phyloP scores from a whole-genome alignment of 2,113 vertebrate species.

The Archocentrus centrarchus region DNA sequence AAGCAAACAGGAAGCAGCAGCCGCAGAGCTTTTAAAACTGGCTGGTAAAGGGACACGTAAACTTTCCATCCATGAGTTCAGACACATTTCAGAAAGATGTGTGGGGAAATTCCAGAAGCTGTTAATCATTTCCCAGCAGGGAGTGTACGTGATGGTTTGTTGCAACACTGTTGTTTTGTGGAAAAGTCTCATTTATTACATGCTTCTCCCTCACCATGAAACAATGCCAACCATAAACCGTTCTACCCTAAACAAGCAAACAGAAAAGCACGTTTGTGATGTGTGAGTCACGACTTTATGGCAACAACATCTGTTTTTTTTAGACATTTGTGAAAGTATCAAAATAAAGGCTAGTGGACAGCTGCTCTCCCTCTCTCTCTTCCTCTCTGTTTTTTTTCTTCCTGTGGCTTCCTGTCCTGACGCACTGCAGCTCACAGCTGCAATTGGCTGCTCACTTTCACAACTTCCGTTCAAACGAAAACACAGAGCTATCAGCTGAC shows the following conservation, averaged over 20 bases:
- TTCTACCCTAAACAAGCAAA: background rate
- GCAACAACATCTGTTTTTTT: conserved; percentile 1
- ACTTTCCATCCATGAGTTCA: background rate
- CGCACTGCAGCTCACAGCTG: conserved; percentile 1
- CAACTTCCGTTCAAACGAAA: conserved; percentile 75
- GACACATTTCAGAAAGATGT: background rate
- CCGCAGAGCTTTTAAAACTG: background rate
- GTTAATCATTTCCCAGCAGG: conserved; percentile 46
- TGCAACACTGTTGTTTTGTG: conserved; percentile 37
- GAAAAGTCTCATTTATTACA: background rate
- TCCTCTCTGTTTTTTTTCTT: background rate
- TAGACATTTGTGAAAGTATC: background rate
- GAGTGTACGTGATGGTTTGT: background rate
- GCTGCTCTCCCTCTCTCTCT: background rate
- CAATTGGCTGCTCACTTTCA: conserved; percentile 61
- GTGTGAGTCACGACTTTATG: background rate
- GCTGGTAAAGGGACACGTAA: background rate
- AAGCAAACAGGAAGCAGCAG: background rate
- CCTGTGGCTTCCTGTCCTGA: conserved; percentile 65
- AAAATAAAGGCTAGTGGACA: background rate
- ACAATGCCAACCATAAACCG: background rate
- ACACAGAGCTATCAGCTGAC: conserved; percentile 61
- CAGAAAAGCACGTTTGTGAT: background rate
- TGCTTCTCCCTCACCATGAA: background rate
- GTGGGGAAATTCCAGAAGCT: conserved; percentile 42